Evolutionary conservation across 2,797 vertebrate genomes (phyloP), one percentile per base, ranked within the genome.

Genomic region (Stomatorhinus walkeri): DNA sequence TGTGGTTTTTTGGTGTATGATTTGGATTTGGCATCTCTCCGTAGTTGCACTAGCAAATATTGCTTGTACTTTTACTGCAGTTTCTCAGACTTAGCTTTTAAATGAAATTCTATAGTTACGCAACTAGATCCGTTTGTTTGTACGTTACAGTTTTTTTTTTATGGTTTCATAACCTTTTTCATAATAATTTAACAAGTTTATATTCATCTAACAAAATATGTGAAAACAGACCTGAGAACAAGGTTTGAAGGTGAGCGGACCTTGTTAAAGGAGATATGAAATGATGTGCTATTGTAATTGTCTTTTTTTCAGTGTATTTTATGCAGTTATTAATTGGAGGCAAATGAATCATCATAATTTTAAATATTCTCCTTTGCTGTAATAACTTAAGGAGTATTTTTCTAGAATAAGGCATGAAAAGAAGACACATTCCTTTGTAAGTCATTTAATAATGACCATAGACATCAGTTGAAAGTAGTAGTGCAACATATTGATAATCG

Each of bases 341-440:
- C 93, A 92, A 93, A 93, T 94, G 91, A 89, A 91, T 81, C 28
- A 89, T 92, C 91, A 88, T 93, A 92, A 93, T 89, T 92, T 89
- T 89, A 89, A 89, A 87, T 89, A 91, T 89, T 90, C 89, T 87
- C 89, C 89, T 88, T 91, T 81, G 88, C 90, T 91, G 90, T 90
- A 91, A 92, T 92, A 92, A 93, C 93, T 90, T 91, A 88, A 90
- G 91, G 92, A 92, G 92, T 91, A 94, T 94, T 94, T 92, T 90
- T 90, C 87, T 87, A 87, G 91, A 93, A 88, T 89, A 91, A 90
- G 84, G 91, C 90, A 90, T 91, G 92, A 92, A 79, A 89, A 89
- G 85, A 88, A 68, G 90, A 87, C 81, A 87, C 90, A 89, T 91
- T 90, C 84, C 72, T 90, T 89, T 91, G 89, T 89, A 92, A 90